A percentile compares a stretch with the other conserved stretches of the same genome.
Evolutionary conservation across 1,140 invertebrate species (phyloP).

Genomic region (Sinella curviseta): DNA sequence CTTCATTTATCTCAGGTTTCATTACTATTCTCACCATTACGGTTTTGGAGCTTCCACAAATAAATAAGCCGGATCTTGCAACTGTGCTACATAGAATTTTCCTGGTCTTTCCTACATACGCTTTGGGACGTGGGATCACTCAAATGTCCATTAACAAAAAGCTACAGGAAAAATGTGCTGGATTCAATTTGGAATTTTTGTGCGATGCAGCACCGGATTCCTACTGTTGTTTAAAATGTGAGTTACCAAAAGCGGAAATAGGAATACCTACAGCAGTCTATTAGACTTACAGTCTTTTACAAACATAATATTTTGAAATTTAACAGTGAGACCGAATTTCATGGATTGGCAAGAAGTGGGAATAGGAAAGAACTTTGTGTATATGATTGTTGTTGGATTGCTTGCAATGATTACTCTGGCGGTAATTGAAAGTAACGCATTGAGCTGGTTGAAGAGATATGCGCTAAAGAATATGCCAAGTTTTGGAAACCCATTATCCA

Average conservation of each 20-base stretch:
- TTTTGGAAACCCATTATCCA: not conserved
- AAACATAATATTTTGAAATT: slow-evolving; percentile 31
- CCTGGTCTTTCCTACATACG: slow-evolving; percentile 64
- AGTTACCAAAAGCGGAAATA: no score
- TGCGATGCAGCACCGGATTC: slow-evolving; percentile 9
- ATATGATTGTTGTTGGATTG: slow-evolving; percentile 57
- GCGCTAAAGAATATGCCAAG: not conserved
- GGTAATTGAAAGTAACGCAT: slow-evolving; percentile 58
- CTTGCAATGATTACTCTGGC: slow-evolving; percentile 57
- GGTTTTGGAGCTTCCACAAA: slow-evolving; percentile 61
- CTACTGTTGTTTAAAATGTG: slow-evolving; percentile 3
- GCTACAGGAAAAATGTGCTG: not conserved
- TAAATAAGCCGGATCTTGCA: slow-evolving; percentile 56
- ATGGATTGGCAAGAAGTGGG: slow-evolving; percentile 58
- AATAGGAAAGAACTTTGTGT: slow-evolving; percentile 62
- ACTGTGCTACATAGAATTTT: slow-evolving; percentile 52
- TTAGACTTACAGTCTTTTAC: not conserved
- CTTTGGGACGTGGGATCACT: slow-evolving; percentile 56
- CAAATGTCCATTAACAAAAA: slow-evolving; percentile 24
- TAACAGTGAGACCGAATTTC: slow-evolving; percentile 51
- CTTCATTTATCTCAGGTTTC: slow-evolving; percentile 57
- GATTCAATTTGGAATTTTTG: not conserved
- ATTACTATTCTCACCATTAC: slow-evolving; percentile 67
- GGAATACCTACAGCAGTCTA: no score
- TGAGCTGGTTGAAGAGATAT: slow-evolving; percentile 35